Percentiles rank a stretch among this genome's conserved stretches.
Conservation (phyloP, 2,113 vertebrate species). For the Rhynchomys soricoides region DNA sequence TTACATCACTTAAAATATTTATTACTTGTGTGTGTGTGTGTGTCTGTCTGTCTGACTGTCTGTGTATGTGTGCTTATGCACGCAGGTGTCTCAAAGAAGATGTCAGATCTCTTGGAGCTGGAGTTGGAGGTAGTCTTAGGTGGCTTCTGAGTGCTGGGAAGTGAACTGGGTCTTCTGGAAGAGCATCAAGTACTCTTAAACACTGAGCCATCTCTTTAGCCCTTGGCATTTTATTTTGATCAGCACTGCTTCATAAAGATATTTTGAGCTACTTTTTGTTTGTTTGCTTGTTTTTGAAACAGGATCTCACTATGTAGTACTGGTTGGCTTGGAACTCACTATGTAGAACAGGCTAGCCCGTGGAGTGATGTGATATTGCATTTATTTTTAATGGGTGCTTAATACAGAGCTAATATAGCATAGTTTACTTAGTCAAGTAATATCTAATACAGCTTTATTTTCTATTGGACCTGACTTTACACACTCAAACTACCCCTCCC, state of each 20-base stretch:
- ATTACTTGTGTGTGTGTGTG: neutral
- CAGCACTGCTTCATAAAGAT: neutral
- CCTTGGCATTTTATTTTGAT: neutral
- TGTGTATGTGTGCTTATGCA: neutral
- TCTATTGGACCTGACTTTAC: neutral
- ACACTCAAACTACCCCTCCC: neutral
- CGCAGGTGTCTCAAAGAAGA: neutral
- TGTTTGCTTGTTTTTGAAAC: neutral
- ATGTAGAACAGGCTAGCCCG: neutral
- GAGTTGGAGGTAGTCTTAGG: neutral
- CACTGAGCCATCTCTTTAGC: neutral
- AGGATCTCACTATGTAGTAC: neutral
- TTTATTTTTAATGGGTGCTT: slow-evolving; percentile 37
- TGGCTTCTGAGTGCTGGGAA: neutral
- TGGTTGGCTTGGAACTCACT: neutral
- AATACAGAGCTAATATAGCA: slow-evolving; percentile 15
- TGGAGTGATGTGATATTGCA: neutral
- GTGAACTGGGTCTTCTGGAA: neutral
- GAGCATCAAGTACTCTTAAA: neutral
- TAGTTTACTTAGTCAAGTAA: slow-evolving; percentile 27
- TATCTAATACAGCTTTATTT: slow-evolving; percentile 27
- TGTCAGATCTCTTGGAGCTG: neutral
- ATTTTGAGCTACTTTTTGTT: neutral
- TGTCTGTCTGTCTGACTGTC: neutral
- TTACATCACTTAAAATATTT: neutral